Conservation (phyloP, 2,888 invertebrate genomes). For the Boloria selene region DNA sequence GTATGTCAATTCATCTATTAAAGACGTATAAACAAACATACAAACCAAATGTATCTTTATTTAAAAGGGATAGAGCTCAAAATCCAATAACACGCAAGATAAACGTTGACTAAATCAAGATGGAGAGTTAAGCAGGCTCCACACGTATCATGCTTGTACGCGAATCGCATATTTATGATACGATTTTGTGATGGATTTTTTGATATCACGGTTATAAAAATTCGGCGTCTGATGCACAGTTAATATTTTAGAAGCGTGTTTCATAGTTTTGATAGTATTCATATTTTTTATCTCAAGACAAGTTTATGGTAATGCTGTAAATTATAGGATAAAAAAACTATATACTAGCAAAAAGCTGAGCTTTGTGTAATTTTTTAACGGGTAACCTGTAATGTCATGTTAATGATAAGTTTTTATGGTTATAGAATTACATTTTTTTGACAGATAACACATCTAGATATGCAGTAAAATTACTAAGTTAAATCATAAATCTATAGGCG, state of each 20-base stretch:
- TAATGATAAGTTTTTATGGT: no score
- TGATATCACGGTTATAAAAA: slow-evolving; percentile 28
- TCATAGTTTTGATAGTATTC: background rate
- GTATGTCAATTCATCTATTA: slow-evolving; percentile 28
- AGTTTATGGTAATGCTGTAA: no score
- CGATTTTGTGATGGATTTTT: slow-evolving; percentile 34
- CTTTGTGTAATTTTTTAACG: no score
- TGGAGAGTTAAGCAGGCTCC: slow-evolving; percentile 22
- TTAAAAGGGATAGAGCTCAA: background rate
- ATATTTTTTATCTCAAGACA: no score
- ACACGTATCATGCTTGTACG: slow-evolving; percentile 32
- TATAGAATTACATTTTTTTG: no score
- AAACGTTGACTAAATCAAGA: slow-evolving; percentile 24
- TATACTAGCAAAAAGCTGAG: no score
- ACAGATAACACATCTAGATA: no score
- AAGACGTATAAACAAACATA: background rate
- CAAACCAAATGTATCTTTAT: slow-evolving; percentile 17
- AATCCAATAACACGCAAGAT: background rate
- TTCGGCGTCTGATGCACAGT: slow-evolving; percentile 19
- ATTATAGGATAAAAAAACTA: no score
- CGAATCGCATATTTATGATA: slow-evolving; percentile 32
- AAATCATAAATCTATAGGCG: no score
- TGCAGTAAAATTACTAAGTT: no score
- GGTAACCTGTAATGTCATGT: no score
- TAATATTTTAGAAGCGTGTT: slow-evolving; percentile 12